These are phyloP conservation scores for Merluccius polli DNA, from an alignment of 2,797 vertebrate species.

Conservation along the genomic window DNA sequence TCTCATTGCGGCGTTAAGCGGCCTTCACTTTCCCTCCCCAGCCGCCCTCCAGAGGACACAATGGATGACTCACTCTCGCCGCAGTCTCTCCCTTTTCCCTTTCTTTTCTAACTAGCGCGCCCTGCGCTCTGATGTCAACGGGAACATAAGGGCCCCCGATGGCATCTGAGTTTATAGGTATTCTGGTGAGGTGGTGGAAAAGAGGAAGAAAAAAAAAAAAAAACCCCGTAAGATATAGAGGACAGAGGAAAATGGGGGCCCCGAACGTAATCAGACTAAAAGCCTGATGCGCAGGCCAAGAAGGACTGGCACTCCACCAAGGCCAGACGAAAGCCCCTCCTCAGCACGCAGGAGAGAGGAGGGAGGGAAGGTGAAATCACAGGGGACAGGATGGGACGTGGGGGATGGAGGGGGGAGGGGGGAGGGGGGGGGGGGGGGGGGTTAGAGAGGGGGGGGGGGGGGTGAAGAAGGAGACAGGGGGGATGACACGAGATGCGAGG, in stretches of 20 bases:
- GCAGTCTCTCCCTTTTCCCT: slow-evolving; percentile 4
- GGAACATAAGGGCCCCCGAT: slow-evolving; percentile 30
- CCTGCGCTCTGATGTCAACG: slow-evolving; percentile 20
- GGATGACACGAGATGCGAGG: slow-evolving; percentile 55
- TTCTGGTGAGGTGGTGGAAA: slow-evolving; percentile 21
- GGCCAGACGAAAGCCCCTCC: slow-evolving; percentile 59
- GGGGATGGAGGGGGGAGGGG: slow-evolving; percentile 46
- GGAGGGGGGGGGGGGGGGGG: slow-evolving; percentile 46
- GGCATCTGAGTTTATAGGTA: slow-evolving; percentile 57
- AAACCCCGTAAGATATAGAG: slow-evolving; percentile 15
- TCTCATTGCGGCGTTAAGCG: neutral
- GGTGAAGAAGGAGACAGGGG: slow-evolving; percentile 47
- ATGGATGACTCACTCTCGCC: neutral
- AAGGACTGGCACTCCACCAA: slow-evolving; percentile 62
- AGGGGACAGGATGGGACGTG: slow-evolving; percentile 18
- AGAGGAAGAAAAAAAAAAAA: slow-evolving; percentile 25
- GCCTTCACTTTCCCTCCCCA: neutral
- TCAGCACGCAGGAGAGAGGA: slow-evolving; percentile 33
- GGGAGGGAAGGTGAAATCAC: slow-evolving; percentile 29
- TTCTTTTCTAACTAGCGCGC: neutral
- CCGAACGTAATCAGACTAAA: slow-evolving; percentile 77
- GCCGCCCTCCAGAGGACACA: neutral
- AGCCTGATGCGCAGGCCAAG: slow-evolving; percentile 61
- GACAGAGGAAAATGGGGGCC: slow-evolving; percentile 46
- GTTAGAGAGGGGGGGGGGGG: slow-evolving; percentile 49